A percentile compares a stretch with the other conserved stretches of the same genome.
Conservation (phyloP, 2,113 vertebrate genomes). For the Cryptotis parvus region DNA sequence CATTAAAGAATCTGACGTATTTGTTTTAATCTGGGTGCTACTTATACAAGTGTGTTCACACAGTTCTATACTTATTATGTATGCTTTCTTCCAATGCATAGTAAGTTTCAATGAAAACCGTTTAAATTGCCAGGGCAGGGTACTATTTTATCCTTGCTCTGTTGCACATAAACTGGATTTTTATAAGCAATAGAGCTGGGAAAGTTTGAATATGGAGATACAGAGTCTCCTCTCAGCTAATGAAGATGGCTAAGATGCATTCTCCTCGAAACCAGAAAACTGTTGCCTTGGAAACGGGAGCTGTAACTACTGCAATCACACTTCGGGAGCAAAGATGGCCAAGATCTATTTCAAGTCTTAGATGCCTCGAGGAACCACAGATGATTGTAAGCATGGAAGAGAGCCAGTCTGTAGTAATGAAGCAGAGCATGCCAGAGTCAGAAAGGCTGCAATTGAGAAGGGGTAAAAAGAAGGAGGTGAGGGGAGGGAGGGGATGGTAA, state of each 20-base stretch:
- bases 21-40: background rate
- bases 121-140: background rate
- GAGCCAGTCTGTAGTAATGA: conserved; percentile 70
- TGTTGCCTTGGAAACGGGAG: conserved; percentile 66
- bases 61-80: background rate
- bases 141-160: background rate
- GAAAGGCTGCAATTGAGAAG: conserved; percentile 43
- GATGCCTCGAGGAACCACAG: conserved; percentile 76
- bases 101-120: background rate
- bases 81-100: background rate
- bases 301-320: conserved; percentile 70
- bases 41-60: background rate
- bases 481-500: background rate
- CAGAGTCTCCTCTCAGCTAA: background rate
- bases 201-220: conserved; percentile 35
- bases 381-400: conserved; percentile 59
- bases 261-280: background rate
- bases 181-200: conserved; percentile 27
- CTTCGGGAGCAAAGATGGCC: conserved; percentile 60
- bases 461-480: background rate
- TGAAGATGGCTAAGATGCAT: conserved; percentile 30
- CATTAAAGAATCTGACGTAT: background rate
- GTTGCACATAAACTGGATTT: conserved; percentile 46
- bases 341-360: conserved; percentile 71
- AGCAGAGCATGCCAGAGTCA: conserved; percentile 57